phyloP scores from a whole-genome alignment of 2,113 vertebrate genomes.

The Callorhinus ursinus region DNA sequence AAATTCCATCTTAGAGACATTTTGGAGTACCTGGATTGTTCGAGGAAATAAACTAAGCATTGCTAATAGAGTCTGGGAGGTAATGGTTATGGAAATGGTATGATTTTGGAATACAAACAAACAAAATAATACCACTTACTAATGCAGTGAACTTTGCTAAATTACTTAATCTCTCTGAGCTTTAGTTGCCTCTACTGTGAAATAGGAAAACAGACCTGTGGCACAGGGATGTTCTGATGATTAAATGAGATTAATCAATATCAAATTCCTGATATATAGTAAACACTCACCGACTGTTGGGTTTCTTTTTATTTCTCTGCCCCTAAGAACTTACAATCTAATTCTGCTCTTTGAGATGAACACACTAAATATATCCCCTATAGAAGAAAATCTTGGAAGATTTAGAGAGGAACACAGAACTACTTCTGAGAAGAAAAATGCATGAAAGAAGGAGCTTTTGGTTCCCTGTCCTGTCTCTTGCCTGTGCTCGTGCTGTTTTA shows the following conservation, averaged over 20 bases:
- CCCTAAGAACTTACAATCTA: background rate
- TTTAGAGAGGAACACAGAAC: background rate
- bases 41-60: constrained; percentile 28
- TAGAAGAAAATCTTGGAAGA: background rate
- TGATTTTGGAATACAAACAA: constrained; percentile 6
- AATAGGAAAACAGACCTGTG: background rate
- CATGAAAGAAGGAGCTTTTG: background rate
- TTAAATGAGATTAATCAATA: background rate
- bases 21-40: background rate
- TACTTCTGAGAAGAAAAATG: constrained; percentile 22
- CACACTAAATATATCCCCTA: background rate
- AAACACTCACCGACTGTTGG: background rate
- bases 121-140: background rate
- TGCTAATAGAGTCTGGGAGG: constrained; percentile 6
- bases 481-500: background rate
- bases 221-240: background rate
- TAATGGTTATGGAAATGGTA: background rate
- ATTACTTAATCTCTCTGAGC: background rate
- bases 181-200: background rate
- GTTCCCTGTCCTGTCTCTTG: background rate
- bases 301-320: background rate
- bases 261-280: background rate
- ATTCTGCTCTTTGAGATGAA: background rate
- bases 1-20: background rate
- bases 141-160: background rate